Evolutionary conservation across 2,797 vertebrate species (phyloP).

Genomic region (Etheostoma nigrum): DNA sequence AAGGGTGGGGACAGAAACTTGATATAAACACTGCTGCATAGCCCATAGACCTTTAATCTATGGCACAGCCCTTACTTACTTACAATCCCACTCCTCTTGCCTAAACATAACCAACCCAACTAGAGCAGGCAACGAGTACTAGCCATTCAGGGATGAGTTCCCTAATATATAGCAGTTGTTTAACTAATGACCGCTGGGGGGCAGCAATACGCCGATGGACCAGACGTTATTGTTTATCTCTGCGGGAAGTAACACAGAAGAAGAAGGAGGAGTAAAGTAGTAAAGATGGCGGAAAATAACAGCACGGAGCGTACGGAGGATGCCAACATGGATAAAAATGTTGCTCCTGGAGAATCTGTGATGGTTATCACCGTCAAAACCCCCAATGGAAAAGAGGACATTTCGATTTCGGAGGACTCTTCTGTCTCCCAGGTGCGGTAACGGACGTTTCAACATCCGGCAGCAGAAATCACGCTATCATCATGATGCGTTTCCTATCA

Average conservation of each 20-base stretch:
- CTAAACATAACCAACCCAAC: too few relatives aligned
- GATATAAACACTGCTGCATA: too few relatives aligned
- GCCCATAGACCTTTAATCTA: too few relatives aligned
- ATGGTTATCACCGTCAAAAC: constrained; percentile 91
- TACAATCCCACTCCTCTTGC: too few relatives aligned
- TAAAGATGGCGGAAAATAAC: constrained; percentile 79
- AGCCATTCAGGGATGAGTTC: too few relatives aligned
- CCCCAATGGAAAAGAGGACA: constrained; percentile 91
- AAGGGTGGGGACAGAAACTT: too few relatives aligned
- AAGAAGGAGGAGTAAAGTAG: not conserved
- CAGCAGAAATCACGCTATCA: not conserved
- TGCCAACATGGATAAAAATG: constrained; percentile 64
- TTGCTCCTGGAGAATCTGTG: constrained; percentile 77
- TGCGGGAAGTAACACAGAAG: not conserved
- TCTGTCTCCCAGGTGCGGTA: constrained; percentile 87
- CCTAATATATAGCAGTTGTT: not conserved
- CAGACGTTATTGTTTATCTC: not conserved
- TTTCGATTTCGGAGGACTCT: constrained; percentile 86
- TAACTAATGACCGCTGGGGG: not conserved
- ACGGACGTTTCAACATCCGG: not conserved
- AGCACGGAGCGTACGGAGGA: constrained; percentile 68
- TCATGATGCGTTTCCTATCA: not conserved
- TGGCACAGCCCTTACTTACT: too few relatives aligned
- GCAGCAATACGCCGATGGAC: not conserved
- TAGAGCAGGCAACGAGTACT: too few relatives aligned